These are phyloP conservation scores for Drosophila bocki DNA, from an alignment of 1,140 invertebrate species.

Conservation along the genomic window DNA sequence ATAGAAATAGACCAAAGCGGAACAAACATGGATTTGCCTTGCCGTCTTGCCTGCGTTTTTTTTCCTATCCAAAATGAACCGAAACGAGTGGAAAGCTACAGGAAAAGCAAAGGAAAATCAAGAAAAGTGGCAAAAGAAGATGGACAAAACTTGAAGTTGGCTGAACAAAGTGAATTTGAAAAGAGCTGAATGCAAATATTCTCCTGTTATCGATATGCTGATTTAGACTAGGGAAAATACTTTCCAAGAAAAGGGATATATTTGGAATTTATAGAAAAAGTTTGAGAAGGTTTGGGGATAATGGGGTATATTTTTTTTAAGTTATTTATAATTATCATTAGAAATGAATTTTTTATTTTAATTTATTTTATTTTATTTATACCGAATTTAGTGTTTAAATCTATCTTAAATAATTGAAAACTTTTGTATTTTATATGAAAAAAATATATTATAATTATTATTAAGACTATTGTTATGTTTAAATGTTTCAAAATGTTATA, in stretches of 20 bases:
- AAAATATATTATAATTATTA: too few relatives aligned
- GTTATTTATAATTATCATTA: neutral
- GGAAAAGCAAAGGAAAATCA: slow-evolving; percentile 12
- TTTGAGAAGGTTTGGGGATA: neutral
- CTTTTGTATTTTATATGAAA: neutral
- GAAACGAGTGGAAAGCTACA: slow-evolving; percentile 5
- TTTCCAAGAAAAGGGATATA: neutral
- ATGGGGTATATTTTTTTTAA: neutral
- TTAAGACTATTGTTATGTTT: neutral
- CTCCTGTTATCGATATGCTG: slow-evolving; percentile 23
- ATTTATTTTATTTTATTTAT: too few relatives aligned
- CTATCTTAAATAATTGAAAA: neutral
- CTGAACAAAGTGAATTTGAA: slow-evolving; percentile 41
- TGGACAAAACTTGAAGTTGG: slow-evolving; percentile 30
- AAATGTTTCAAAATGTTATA: too few relatives aligned
- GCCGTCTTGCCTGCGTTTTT: neutral
- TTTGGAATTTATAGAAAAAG: slow-evolving; percentile 2
- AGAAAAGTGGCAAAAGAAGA: slow-evolving; percentile 3
- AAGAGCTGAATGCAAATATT: slow-evolving; percentile 38
- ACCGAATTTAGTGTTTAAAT: neutral
- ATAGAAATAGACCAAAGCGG: slow-evolving; percentile 36
- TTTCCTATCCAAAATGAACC: slow-evolving; percentile 25
- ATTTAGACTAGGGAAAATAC: neutral
- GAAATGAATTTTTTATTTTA: neutral
- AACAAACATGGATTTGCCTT: slow-evolving; percentile 45